Evolutionary conservation across 2,888 invertebrate species (phyloP).

Genomic region (Quadriops clusia): DNA sequence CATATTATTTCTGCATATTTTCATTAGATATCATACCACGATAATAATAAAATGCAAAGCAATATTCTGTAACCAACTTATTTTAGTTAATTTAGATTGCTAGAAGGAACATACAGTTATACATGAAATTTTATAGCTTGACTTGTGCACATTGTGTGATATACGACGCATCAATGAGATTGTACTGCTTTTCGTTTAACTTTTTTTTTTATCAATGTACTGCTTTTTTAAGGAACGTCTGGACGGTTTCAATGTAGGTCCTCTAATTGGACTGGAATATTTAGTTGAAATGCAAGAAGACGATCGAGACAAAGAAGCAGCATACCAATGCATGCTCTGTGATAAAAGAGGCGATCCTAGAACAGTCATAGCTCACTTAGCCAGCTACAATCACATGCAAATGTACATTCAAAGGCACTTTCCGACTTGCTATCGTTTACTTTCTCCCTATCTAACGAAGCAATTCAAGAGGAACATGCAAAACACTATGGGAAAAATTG

Average conservation of each 20-base stretch:
- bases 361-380: conserved; percentile 67
- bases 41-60: too few species aligned
- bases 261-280: conserved; percentile 65
- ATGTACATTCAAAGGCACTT: conserved; percentile 58
- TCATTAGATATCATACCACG: too few species aligned
- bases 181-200: too few species aligned
- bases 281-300: conserved; percentile 59
- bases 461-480: conserved; percentile 44
- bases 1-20: too few species aligned
- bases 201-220: too few species aligned
- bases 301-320: conserved; percentile 52
- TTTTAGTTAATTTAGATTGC: too few species aligned
- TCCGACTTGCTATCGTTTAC: conserved; percentile 45
- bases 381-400: conserved; percentile 60
- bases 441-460: conserved; percentile 47
- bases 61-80: too few species aligned
- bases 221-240: conserved; percentile 32
- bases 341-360: conserved; percentile 68
- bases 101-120: too few species aligned
- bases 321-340: conserved; percentile 67
- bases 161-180: too few species aligned
- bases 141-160: too few species aligned
- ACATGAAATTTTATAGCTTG: background rate
- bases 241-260: conserved; percentile 42
- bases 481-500: conserved; percentile 41